phyloP scores from a whole-genome alignment of 2,113 vertebrate species.

The Condylura cristata region DNA sequence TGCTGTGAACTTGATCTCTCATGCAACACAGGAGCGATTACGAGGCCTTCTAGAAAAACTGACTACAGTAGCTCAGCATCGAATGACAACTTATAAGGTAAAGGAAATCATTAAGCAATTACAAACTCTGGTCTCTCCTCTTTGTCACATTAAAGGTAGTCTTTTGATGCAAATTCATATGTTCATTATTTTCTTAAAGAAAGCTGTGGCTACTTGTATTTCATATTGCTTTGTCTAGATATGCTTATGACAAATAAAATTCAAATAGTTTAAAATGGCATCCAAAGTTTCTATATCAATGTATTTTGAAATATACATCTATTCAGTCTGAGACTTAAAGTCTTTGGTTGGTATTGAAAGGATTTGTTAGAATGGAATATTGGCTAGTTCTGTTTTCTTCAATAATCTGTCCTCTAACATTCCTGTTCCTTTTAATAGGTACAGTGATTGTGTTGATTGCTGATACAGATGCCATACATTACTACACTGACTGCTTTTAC shows the following conservation, averaged over 20 bases:
- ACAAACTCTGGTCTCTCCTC: slow-evolving; percentile 52
- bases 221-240: slow-evolving; percentile 35
- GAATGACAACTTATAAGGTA: slow-evolving; percentile 91
- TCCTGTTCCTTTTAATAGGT: neutral
- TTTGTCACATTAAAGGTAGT: slow-evolving; percentile 62
- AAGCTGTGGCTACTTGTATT: slow-evolving; percentile 5
- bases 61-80: slow-evolving; percentile 90
- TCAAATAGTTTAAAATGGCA: slow-evolving; percentile 11
- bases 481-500: neutral
- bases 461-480: neutral
- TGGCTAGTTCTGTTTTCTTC: neutral
- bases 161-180: neutral
- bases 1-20: slow-evolving; percentile 93
- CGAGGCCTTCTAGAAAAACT: slow-evolving; percentile 92
- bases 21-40: slow-evolving; percentile 93
- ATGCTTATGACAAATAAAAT: slow-evolving; percentile 39
- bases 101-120: slow-evolving; percentile 79
- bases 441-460: neutral
- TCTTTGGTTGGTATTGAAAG: neutral
- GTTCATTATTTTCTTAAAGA: slow-evolving; percentile 42
- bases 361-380: neutral
- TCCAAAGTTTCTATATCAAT: neutral
- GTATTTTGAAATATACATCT: slow-evolving; percentile 10
- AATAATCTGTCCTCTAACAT: neutral
- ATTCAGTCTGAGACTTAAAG: neutral